Base-by-base conservation (phyloP, 2,113 vertebrate species). In the Tenrec ecaudatus region DNA sequence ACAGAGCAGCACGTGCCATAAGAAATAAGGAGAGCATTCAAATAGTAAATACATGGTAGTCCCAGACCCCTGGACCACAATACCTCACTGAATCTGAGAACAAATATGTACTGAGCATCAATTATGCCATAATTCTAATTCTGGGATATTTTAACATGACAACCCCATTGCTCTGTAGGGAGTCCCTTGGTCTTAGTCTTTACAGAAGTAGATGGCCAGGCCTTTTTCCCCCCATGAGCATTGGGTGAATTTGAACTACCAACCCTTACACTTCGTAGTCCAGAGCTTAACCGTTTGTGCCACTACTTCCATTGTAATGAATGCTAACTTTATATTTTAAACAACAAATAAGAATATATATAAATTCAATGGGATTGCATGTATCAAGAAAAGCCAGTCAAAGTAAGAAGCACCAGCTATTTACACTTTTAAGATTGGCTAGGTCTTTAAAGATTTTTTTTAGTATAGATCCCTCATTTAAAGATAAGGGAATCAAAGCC, bases 261-360 rank as follows among this genome's bases (percentile, higher is more conserved):
- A 38, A 22, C 17, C 6, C 36, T 36, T n/a, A 53, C 71, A 36
- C 2, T 73, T 36, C 36, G 16, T 36, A 73, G 33, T 22, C 8
- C 19, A 73, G 15, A 22, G 71, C 17, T 36, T 73, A 73, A 73
- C 19, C 33, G 36, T 36, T 73, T 73, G n/a, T 22, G 9, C 15
- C 31, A 73, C 19, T 66, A 33, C 84, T 75, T 91, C 6, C 53
- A 60, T 78, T 29, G 66, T 1, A 33, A 89, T 87, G 78, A 87
- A 31, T 29, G 2, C 23, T 82, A 68, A 60, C 68, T 1, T 82
- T n/a, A 53, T 88, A 7, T 38, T 91, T 92, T 47, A 87, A 12
- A 27, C n/a, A 12, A 82, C 85, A 82, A 82, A 62, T 85, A 82
- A 93, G 68, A 93, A 20, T 69, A 27, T 29, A 20, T 81, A n/a